Percentiles rank a stretch among this genome's conserved stretches.
These are phyloP conservation scores for Menura novaehollandiae DNA, from an alignment of 2,113 vertebrate genomes.

Conservation along the genomic window DNA sequence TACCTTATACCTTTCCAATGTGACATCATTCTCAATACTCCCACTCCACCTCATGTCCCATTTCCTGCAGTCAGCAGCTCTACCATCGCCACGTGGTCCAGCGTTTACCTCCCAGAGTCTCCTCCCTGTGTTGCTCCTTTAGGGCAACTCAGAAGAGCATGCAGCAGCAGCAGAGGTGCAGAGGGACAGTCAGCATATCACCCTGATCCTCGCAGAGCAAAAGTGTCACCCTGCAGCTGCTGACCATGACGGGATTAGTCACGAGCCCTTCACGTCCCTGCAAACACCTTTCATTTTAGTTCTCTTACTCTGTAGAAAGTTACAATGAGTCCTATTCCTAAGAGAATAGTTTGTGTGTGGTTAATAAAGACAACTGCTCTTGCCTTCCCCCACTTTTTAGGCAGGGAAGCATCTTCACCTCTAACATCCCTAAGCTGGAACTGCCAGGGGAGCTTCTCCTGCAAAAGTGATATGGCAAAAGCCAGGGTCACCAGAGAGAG, in stretches of 20 bases:
- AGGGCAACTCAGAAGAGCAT: neutral
- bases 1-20: neutral
- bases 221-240: neutral
- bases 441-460: neutral
- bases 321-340: no score
- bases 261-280: neutral
- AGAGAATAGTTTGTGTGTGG: no score
- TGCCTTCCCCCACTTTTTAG: neutral
- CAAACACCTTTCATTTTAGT: no score
- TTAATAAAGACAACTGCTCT: neutral
- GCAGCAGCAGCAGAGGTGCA: neutral
- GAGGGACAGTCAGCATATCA: neutral
- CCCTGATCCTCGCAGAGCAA: neutral
- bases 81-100: neutral
- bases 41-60: neutral
- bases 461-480: neutral
- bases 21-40: neutral
- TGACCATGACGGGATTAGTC: neutral
- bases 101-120: neutral
- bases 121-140: fast-evolving
- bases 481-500: neutral
- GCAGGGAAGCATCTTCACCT: neutral
- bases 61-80: neutral
- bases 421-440: neutral
- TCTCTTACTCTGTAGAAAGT: no score